These are phyloP conservation scores for Pyrgus malvae DNA, from an alignment of 2,888 invertebrate species.

Conservation along the genomic window DNA sequence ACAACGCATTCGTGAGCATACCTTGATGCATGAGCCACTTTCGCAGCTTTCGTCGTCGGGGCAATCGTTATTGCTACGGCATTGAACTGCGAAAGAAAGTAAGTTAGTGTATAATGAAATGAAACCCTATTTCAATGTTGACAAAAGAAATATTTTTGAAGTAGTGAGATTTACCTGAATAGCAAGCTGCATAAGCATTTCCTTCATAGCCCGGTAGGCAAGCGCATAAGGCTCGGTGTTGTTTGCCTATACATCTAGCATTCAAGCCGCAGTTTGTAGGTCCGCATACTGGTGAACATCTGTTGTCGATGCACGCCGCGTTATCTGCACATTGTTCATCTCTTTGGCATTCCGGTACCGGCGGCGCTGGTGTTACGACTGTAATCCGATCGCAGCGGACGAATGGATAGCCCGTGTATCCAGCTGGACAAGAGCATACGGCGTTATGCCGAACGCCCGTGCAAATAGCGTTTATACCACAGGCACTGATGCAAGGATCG, in stretches of 20 bases:
- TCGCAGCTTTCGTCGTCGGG: slow-evolving; percentile 91
- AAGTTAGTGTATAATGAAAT: no score
- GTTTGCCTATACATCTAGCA: slow-evolving; percentile 89
- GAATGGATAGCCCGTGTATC: slow-evolving; percentile 89
- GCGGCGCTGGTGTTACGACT: slow-evolving; percentile 60
- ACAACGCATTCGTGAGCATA: slow-evolving; percentile 90
- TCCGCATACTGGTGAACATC: slow-evolving; percentile 88
- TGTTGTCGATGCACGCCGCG: slow-evolving; percentile 89
- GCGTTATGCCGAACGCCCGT: slow-evolving; percentile 87
- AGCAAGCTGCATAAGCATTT: slow-evolving; percentile 89
- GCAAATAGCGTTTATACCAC: slow-evolving; percentile 93
- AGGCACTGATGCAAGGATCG: slow-evolving; percentile 91
- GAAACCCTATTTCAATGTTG: neutral
- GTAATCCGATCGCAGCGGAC: slow-evolving; percentile 84
- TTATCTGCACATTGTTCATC: slow-evolving; percentile 91
- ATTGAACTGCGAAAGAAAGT: slow-evolving; percentile 86
- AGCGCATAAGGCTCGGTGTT: slow-evolving; percentile 91
- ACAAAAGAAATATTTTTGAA: neutral
- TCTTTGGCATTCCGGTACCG: slow-evolving; percentile 88
- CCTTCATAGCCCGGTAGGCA: slow-evolving; percentile 92
- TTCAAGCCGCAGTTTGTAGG: slow-evolving; percentile 88
- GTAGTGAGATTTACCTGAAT: slow-evolving; percentile 79
- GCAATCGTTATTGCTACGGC: slow-evolving; percentile 92
- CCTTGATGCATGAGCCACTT: slow-evolving; percentile 89
- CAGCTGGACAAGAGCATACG: slow-evolving; percentile 90